These are phyloP conservation scores for Vombatus ursinus DNA, from an alignment of 2,113 vertebrate species.

Conservation along the genomic window DNA sequence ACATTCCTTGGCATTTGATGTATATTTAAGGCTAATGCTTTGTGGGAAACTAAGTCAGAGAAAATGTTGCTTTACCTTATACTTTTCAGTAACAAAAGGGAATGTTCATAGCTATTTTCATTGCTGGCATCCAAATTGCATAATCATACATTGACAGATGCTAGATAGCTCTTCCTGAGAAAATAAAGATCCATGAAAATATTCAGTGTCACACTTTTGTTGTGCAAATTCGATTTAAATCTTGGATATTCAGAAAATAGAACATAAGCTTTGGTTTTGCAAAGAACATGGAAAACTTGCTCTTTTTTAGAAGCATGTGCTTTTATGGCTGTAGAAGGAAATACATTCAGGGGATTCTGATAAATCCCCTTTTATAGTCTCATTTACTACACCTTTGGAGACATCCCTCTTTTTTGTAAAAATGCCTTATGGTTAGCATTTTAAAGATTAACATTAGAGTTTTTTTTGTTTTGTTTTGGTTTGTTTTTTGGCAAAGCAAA, in stretches of 20 bases:
- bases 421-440: neutral
- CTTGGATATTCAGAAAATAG: neutral
- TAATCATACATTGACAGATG: neutral
- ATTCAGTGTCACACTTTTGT: constrained; percentile 17
- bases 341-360: constrained; percentile 4
- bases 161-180: constrained; percentile 13
- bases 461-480: too few relatives aligned
- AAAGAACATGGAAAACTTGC: neutral
- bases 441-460: neutral
- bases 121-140: neutral
- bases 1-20: neutral
- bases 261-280: neutral
- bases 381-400: neutral
- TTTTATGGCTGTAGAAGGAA: constrained; percentile 13
- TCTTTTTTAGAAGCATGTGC: constrained; percentile 18
- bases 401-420: neutral
- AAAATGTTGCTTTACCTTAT: neutral
- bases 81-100: neutral
- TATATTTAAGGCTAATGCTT: neutral
- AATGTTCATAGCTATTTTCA: neutral
- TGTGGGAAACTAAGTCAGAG: neutral
- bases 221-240: constrained; percentile 25
- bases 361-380: neutral
- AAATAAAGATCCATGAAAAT: constrained; percentile 11
- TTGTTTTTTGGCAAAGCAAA: too few relatives aligned